These are phyloP conservation scores for Reticulitermes lucifugus DNA, from an alignment of 2,888 invertebrate species.

Conservation along the genomic window DNA sequence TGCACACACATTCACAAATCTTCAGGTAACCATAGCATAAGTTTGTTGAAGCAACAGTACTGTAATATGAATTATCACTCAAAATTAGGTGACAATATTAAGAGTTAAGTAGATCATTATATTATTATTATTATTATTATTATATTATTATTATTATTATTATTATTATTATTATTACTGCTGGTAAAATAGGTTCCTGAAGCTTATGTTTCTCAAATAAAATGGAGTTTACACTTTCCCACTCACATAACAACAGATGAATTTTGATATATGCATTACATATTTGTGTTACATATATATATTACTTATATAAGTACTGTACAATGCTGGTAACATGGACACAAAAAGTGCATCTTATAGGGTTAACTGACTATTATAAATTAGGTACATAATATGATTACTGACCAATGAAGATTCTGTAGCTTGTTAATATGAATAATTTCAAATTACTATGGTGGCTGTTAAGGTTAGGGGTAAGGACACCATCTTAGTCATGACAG, in stretches of 20 bases:
- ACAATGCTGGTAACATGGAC: background rate
- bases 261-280: conserved; percentile 21
- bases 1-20: conserved; percentile 26
- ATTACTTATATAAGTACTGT: background rate
- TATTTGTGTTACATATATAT: background rate
- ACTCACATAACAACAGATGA: background rate
- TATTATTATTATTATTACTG: no score
- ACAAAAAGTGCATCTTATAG: background rate
- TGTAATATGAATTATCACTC: background rate
- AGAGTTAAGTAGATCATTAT: no score
- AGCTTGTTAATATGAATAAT: conserved; percentile 6
- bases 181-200: conserved; percentile 3
- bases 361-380: background rate
- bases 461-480: conserved; percentile 29
- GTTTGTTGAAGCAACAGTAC: background rate
- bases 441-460: conserved; percentile 5
- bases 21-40: conserved; percentile 1
- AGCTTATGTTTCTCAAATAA: background rate
- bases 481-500: background rate
- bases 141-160: no score
- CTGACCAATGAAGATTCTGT: background rate
- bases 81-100: no score
- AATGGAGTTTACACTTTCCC: background rate
- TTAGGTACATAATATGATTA: background rate
- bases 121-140: no score